A percentile compares a stretch with the other conserved stretches of the same genome.
Conservation (phyloP, 2,113 vertebrate species). For the Bubo scandiacus region DNA sequence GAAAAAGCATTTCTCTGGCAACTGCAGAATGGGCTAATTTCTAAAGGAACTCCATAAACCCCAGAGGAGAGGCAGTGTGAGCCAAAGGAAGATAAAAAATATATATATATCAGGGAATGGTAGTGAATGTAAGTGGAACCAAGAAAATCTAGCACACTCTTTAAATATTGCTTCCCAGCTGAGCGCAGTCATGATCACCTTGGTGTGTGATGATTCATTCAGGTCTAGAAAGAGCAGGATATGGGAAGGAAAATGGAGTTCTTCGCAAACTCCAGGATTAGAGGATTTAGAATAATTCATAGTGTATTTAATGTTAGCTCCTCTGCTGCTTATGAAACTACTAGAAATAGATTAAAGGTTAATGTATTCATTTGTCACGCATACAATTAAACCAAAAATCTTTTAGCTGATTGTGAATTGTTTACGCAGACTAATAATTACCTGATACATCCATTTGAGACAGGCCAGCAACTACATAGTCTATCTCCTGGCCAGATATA, state of each 20-base stretch:
- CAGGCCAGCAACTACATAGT: background rate
- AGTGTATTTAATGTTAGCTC: background rate
- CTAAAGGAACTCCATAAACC: background rate
- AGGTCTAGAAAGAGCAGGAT: background rate
- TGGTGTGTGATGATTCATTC: background rate
- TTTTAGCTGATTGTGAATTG: slow-evolving; percentile 28
- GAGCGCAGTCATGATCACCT: background rate
- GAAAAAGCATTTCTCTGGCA: background rate
- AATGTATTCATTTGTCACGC: slow-evolving; percentile 19
- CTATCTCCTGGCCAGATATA: background rate
- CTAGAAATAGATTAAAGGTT: background rate
- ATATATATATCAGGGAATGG: background rate
- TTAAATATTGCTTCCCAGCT: background rate
- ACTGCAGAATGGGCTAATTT: background rate
- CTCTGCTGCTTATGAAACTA: background rate
- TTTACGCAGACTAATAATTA: slow-evolving; percentile 20
- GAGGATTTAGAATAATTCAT: background rate
- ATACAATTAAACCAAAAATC: background rate
- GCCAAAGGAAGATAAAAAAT: background rate
- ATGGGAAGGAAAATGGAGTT: background rate
- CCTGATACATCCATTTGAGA: background rate
- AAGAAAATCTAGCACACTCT: background rate
- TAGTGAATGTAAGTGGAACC: background rate
- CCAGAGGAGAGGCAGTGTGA: background rate
- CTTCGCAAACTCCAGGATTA: background rate